Evolutionary conservation across 2,113 vertebrate species (phyloP), one percentile per base, ranked within the genome.

Genomic region (Phrynocephalus versicolor): DNA sequence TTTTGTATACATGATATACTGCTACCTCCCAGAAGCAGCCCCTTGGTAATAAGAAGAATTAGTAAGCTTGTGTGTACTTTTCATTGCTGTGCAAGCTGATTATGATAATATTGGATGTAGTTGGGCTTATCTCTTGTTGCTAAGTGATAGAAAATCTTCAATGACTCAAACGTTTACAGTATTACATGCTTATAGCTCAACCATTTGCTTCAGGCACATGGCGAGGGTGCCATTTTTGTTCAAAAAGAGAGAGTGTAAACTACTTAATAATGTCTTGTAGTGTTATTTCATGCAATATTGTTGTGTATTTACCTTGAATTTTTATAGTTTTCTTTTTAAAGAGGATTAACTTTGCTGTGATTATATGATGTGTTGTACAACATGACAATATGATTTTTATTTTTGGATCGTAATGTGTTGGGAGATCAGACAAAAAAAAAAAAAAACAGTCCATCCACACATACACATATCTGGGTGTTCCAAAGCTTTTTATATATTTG

Each of bases 131-230:
- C 58, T 16, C 80, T 80, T 67, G 1, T 0, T 91, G 65, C 62
- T 71, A 16, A 79, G 19, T 71, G 78, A 65, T 55, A 75, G 25
- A 78, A 84, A 87, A 82, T 62, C 86, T 89, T 33, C 51, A 72
- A 0, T 81, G 88, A 35, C 79, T 91, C 80, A 57, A 0, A 92
- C 84, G 82, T 90, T 89, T 75, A 21, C 84, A 41, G 82, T 79
- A 85, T 82, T 82, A 62, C 60, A 35, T 74, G 57, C 23, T 65
- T 55, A 6, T 10, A 27, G 55, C 30, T 62, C 69, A 62, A 45
- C 76, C 27, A 39, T 83, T 81, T 81, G 62, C 79, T 70, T 70
- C 25, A 69, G 62, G 25, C 5, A 70, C 57, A 57, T 58, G 35
- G 18, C 64, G 67, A 15, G 33, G 27, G 14, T 78, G 16, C 23